Percentiles rank a stretch among this genome's conserved stretches.
Conservation (phyloP, 1,140 invertebrate genomes). For the Calliphora vicina region DNA sequence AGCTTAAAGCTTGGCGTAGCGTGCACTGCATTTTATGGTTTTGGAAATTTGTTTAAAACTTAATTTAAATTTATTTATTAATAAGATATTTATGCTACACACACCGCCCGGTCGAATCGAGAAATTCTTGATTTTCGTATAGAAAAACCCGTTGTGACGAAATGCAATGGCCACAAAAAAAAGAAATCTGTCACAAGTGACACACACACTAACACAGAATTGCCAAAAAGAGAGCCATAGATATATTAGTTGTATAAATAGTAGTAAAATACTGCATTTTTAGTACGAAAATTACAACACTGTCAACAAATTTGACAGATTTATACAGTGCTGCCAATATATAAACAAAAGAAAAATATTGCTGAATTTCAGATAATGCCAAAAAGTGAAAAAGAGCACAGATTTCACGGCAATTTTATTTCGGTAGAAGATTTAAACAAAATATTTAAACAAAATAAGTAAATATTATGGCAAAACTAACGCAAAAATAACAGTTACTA, state of each 20-base stretch:
- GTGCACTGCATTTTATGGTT: constrained; percentile 54
- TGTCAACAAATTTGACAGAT: not conserved
- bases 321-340: constrained; percentile 21
- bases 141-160: constrained; percentile 8
- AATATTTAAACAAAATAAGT: constrained; percentile 24
- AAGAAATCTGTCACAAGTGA: not conserved
- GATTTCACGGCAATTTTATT: constrained; percentile 20
- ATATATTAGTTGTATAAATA: not conserved
- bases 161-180: not conserved
- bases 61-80: not conserved
- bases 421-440: not conserved
- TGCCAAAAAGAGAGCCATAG: not conserved
- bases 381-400: constrained; percentile 27
- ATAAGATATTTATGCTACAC: not conserved
- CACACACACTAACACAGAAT: not conserved
- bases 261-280: not conserved
- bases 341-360: constrained; percentile 10
- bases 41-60: not conserved
- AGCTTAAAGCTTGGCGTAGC: constrained; percentile 48
- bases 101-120: constrained; percentile 13
- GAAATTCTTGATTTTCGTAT: constrained; percentile 13
- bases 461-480: not conserved
- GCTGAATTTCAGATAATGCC: constrained; percentile 25
- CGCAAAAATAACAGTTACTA: not conserved
- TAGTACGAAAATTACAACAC: not conserved